These are phyloP conservation scores for Patella depressa DNA, from an alignment of 2,888 invertebrate genomes.

Conservation along the genomic window DNA sequence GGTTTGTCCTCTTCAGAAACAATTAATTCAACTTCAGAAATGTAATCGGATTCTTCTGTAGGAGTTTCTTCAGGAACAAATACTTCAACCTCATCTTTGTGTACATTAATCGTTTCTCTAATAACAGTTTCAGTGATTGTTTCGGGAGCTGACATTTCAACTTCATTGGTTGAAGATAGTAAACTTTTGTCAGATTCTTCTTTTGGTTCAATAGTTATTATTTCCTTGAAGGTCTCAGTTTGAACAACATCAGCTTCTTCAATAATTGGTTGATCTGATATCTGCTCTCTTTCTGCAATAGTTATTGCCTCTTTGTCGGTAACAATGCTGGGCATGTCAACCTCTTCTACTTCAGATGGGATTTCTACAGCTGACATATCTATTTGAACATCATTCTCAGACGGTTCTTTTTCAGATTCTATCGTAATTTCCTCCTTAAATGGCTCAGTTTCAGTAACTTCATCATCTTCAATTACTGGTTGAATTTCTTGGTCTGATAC, in stretches of 20 bases:
- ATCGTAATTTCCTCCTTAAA: too few relatives aligned
- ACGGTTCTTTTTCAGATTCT: too few relatives aligned
- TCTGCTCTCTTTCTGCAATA: too few relatives aligned
- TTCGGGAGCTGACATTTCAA: too few relatives aligned
- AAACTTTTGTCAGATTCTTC: neutral
- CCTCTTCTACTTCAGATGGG: neutral
- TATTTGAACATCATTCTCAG: too few relatives aligned
- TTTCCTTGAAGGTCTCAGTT: neutral
- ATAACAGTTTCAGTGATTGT: neutral
- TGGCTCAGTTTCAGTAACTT: neutral
- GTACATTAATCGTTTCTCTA: neutral
- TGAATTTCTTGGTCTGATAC: neutral
- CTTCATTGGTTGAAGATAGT: neutral
- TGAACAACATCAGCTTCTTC: neutral
- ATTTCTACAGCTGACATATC: too few relatives aligned
- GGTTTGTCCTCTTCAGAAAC: neutral
- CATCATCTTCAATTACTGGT: conserved; percentile 14
- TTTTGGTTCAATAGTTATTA: neutral
- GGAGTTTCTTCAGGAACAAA: conserved; percentile 16
- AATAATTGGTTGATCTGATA: neutral
- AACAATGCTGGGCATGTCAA: neutral
- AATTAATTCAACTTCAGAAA: neutral
- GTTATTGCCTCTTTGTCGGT: neutral
- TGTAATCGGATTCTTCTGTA: conserved; percentile 19
- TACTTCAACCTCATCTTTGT: neutral